phyloP scores from a whole-genome alignment of 2,888 invertebrate species.

The Volucella bombylans region DNA sequence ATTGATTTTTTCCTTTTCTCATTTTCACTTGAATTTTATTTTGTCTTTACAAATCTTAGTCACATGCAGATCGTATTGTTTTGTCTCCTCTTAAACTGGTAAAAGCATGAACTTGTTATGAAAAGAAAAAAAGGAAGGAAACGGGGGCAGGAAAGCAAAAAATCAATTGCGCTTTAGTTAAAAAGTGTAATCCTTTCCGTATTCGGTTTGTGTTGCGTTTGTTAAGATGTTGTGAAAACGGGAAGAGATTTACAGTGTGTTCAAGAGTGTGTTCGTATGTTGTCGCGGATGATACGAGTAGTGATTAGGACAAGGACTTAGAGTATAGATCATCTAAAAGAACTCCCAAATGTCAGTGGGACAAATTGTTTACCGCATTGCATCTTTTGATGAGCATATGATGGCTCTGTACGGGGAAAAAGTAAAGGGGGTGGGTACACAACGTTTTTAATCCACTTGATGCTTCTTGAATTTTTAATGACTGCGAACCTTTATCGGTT shows the following conservation, averaged over 20 bases:
- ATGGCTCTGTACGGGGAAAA: background rate
- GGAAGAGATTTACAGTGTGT: background rate
- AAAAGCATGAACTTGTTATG: background rate
- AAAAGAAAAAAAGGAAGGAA: constrained; percentile 6
- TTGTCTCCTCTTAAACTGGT: background rate
- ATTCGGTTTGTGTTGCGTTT: constrained; percentile 6
- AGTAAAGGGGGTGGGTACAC: constrained; percentile 18
- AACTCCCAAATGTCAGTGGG: constrained; percentile 37
- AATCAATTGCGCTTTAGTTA: constrained; percentile 55
- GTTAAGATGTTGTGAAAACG: background rate
- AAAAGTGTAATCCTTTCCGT: constrained; percentile 39
- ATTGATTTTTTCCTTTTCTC: constrained; percentile 44
- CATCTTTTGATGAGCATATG: constrained; percentile 33
- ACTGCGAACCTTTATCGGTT: constrained; percentile 17
- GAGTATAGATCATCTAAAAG: background rate
- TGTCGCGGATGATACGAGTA: constrained; percentile 35
- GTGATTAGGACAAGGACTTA: constrained; percentile 6
- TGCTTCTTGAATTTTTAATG: constrained; percentile 53
- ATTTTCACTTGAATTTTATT: background rate
- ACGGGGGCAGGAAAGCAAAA: constrained; percentile 16
- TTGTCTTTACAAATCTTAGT: background rate
- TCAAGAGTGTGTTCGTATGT: constrained; percentile 12
- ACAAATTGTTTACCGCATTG: constrained; percentile 37
- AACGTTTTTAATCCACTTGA: constrained; percentile 59
- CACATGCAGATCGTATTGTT: background rate